Conservation (phyloP, 2,888 invertebrate species). For the Helicoverpa assulta region DNA sequence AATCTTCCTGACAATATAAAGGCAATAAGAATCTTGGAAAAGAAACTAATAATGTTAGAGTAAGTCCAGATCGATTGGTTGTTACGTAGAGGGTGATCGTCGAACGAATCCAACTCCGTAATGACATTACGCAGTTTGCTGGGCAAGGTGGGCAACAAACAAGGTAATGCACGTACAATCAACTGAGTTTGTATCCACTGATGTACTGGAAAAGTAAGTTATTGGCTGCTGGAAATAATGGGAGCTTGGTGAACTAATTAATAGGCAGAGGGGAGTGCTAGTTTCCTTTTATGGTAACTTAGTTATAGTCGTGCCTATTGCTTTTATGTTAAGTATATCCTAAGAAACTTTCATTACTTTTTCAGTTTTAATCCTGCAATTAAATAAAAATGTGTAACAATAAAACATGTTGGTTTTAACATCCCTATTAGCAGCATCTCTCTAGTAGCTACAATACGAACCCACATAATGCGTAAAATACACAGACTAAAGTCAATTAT, state of each 20-base stretch:
- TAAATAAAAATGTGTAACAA: not conserved
- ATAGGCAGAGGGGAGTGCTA: slow-evolving; percentile 1
- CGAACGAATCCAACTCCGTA: slow-evolving; percentile 61
- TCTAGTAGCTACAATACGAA: slow-evolving; percentile 19
- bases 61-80: slow-evolving; percentile 47
- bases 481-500: slow-evolving; percentile 70
- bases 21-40: slow-evolving; percentile 39
- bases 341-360: too few relatives aligned
- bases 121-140: slow-evolving; percentile 66
- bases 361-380: not conserved
- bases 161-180: slow-evolving; percentile 61
- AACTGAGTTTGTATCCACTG: slow-evolving; percentile 57
- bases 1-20: slow-evolving; percentile 31
- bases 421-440: slow-evolving; percentile 33
- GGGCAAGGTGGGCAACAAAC: slow-evolving; percentile 57
- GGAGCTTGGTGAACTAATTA: slow-evolving; percentile 44
- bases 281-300: not conserved
- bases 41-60: slow-evolving; percentile 46
- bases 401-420: slow-evolving; percentile 13
- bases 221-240: slow-evolving; percentile 28
- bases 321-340: too few relatives aligned
- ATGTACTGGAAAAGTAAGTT: slow-evolving; percentile 51
- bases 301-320: not conserved
- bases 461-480: slow-evolving; percentile 58
- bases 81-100: slow-evolving; percentile 41